A percentile compares a stretch with the other conserved stretches of the same genome.
These are phyloP conservation scores for Eclectus roratus DNA, from an alignment of 2,113 vertebrate species.

Conservation along the genomic window DNA sequence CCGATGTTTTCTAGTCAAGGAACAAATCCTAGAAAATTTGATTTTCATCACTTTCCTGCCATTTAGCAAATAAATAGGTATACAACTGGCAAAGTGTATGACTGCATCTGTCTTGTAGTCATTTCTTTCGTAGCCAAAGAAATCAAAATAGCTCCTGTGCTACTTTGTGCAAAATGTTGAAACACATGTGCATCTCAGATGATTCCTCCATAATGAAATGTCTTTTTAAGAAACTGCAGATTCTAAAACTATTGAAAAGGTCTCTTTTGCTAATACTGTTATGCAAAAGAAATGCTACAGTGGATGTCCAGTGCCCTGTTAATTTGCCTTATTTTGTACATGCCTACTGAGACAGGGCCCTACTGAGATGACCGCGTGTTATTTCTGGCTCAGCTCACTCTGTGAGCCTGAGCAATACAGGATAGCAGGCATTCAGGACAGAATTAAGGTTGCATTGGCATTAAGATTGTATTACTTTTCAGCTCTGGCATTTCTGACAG, in stretches of 20 bases:
- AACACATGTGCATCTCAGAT: background rate
- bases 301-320: background rate
- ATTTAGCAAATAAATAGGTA: background rate
- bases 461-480: background rate
- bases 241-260: background rate
- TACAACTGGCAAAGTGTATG: background rate
- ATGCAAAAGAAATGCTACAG: background rate
- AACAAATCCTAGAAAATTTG: background rate
- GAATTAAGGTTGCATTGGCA: background rate
- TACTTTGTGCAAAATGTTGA: background rate
- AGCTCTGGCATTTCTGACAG: background rate
- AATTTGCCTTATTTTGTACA: background rate
- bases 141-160: background rate
- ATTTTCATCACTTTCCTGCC: background rate
- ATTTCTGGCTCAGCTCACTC: background rate
- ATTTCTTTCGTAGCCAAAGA: background rate
- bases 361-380: background rate
- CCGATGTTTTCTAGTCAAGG: background rate
- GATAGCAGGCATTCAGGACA: accelerated
- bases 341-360: background rate
- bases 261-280: background rate
- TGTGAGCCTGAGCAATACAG: background rate
- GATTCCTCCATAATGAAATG: background rate
- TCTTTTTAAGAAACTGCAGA: background rate
- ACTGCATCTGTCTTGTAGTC: background rate